phyloP scores from a whole-genome alignment of 2,797 vertebrate genomes.

The Rhincodon typus region DNA sequence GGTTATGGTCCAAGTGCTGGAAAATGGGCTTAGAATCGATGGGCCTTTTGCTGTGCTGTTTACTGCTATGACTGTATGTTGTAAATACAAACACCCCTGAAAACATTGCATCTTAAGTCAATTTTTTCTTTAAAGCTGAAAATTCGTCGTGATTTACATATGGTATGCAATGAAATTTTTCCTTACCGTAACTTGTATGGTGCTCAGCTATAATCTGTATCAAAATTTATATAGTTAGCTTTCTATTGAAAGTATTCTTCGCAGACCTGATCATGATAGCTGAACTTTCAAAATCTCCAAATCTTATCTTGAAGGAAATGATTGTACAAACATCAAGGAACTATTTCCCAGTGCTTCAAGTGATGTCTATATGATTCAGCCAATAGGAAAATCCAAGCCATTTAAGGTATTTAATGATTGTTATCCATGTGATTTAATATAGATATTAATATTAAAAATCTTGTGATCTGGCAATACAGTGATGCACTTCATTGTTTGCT shows the following conservation, averaged over 20 bases:
- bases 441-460: background rate
- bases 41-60: too few species aligned
- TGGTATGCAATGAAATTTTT: background rate
- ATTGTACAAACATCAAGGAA: constrained; percentile 40
- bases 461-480: background rate
- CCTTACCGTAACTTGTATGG: background rate
- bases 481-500: background rate
- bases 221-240: background rate
- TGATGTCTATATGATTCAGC: constrained; percentile 23
- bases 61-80: background rate
- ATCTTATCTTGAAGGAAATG: constrained; percentile 35
- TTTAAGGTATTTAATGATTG: constrained; percentile 35
- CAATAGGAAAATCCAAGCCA: background rate
- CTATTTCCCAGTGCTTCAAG: background rate
- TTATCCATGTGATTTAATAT: background rate
- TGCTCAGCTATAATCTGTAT: background rate
- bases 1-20: too few species aligned
- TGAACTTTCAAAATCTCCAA: background rate
- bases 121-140: background rate
- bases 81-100: background rate
- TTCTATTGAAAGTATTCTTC: background rate
- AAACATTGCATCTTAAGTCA: background rate
- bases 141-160: background rate
- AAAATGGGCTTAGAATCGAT: too few species aligned
- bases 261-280: background rate